Conservation (phyloP, 2,888 invertebrate genomes). For the Argyresthia goedartella region DNA sequence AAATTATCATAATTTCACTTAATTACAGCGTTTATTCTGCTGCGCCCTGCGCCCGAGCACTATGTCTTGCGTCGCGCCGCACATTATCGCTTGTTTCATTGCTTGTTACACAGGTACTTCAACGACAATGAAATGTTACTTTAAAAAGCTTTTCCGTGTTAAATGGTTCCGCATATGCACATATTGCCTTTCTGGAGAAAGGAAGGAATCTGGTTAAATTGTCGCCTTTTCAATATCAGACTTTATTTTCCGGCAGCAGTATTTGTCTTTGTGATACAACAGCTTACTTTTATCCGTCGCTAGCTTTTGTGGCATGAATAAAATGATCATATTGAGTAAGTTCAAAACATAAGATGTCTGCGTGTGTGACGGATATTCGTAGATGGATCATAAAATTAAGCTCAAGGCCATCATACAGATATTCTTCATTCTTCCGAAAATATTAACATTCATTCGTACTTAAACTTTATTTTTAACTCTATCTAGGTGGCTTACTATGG, state of each 20-base stretch:
- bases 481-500: too few relatives aligned
- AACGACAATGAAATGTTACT: slow-evolving; percentile 42
- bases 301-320: too few relatives aligned
- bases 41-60: slow-evolving; percentile 20
- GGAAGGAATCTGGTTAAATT: not conserved
- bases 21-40: slow-evolving; percentile 62
- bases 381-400: too few relatives aligned
- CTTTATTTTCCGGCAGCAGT: too few relatives aligned
- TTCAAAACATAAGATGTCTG: too few relatives aligned
- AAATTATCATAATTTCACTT: slow-evolving; percentile 67
- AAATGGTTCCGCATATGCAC: slow-evolving; percentile 19
- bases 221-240: not conserved
- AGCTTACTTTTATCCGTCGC: too few relatives aligned
- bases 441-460: too few relatives aligned
- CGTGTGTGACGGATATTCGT: too few relatives aligned
- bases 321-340: too few relatives aligned
- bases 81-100: slow-evolving; percentile 30
- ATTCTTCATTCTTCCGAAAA: too few relatives aligned
- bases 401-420: too few relatives aligned
- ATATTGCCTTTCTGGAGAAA: not conserved
- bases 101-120: slow-evolving; percentile 23
- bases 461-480: too few relatives aligned
- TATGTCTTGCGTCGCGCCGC: slow-evolving; percentile 33
- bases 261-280: not conserved
- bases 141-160: slow-evolving; percentile 51